Evolutionary conservation across 2,113 vertebrate genomes (phyloP).

Genomic region (Myotis brandtii): DNA sequence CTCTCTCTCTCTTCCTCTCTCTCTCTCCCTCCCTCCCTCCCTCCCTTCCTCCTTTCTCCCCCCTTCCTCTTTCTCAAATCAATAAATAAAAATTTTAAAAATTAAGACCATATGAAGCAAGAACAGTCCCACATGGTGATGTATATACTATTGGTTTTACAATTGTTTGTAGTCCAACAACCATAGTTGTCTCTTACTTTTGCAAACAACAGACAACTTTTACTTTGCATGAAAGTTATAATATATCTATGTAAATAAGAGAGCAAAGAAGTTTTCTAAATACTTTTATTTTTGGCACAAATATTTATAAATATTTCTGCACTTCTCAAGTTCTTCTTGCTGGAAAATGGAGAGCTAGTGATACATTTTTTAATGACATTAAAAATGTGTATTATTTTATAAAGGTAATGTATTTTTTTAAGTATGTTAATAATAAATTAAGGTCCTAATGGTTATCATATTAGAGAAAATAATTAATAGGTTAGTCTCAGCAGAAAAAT

Average conservation of each 20-base stretch:
- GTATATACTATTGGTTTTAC: not conserved
- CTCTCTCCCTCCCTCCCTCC: too few relatives aligned
- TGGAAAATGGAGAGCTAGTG: constrained; percentile 62
- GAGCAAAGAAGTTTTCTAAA: constrained; percentile 46
- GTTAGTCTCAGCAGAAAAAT: constrained; percentile 66
- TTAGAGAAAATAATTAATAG: constrained; percentile 52
- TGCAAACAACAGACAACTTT: constrained; percentile 18
- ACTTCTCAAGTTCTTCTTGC: constrained; percentile 45
- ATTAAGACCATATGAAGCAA: not conserved
- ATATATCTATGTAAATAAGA: constrained; percentile 42
- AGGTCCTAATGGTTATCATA: constrained; percentile 52
- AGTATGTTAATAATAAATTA: constrained; percentile 85
- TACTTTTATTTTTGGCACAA: constrained; percentile 67
- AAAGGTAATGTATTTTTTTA: constrained; percentile 58
- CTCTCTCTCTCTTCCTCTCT: too few relatives aligned
- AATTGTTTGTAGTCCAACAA: not conserved
- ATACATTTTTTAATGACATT: constrained; percentile 49
- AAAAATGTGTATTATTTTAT: not conserved
- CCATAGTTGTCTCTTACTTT: constrained; percentile 34
- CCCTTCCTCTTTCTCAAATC: not conserved
- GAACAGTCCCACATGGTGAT: not conserved
- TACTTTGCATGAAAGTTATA: constrained; percentile 6
- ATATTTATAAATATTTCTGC: constrained; percentile 60
- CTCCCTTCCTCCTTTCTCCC: too few relatives aligned
- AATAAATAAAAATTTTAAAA: not conserved